A percentile compares a stretch with the other conserved stretches of the same genome.
Conservation (phyloP, 2,888 invertebrate species). For the Antheraea yamamai region DNA sequence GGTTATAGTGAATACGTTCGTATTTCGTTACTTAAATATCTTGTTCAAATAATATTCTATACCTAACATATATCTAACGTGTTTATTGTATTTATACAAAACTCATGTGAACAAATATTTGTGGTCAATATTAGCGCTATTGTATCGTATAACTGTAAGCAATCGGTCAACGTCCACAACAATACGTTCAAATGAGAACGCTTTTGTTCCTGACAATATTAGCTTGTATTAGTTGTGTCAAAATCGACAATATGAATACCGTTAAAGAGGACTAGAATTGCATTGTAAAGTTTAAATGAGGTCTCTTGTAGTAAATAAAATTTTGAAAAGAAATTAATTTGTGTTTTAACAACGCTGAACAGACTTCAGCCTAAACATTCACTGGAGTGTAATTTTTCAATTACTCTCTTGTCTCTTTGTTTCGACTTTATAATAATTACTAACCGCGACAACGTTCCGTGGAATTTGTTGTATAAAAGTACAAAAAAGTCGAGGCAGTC, state of each 20-base stretch:
- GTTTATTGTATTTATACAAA: neutral
- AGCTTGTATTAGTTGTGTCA: neutral
- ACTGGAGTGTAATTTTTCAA: too few species aligned
- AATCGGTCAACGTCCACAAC: conserved; percentile 25
- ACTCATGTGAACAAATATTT: conserved; percentile 25
- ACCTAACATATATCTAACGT: neutral
- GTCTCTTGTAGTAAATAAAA: neutral
- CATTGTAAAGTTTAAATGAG: neutral
- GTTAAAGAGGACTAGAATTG: conserved; percentile 2
- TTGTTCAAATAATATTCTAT: neutral
- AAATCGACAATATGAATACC: neutral
- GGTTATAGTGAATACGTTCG: neutral
- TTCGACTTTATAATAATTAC: too few species aligned
- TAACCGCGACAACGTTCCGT: too few species aligned
- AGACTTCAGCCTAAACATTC: too few species aligned
- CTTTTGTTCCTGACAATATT: conserved; percentile 14
- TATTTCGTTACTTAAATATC: neutral
- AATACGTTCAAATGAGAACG: conserved; percentile 20
- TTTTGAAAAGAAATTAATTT: too few species aligned
- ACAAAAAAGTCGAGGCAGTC: too few species aligned
- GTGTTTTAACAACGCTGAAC: too few species aligned
- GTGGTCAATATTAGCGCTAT: conserved; percentile 15
- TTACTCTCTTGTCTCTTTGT: too few species aligned
- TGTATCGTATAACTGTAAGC: conserved; percentile 29
- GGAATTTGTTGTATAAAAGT: too few species aligned